Evolutionary conservation across 2,113 vertebrate genomes (phyloP).

Genomic region (Heterocephalus glaber): DNA sequence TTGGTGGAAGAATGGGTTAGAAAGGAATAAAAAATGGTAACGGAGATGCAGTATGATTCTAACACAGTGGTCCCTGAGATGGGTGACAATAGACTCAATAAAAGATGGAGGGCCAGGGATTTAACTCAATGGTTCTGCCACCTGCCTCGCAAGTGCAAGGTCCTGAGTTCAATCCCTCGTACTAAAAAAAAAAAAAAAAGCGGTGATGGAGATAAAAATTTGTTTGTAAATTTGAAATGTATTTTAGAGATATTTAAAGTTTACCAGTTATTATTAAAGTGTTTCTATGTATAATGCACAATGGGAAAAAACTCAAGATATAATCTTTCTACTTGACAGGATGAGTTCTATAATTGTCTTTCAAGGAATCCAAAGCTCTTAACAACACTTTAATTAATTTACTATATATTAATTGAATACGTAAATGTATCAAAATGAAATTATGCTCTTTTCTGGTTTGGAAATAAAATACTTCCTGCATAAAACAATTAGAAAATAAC

Average conservation of each 20-base stretch:
- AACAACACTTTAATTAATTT: background rate
- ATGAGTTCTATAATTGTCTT: background rate
- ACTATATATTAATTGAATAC: background rate
- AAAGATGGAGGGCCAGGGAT: too few species aligned
- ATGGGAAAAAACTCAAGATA: background rate
- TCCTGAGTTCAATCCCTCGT: too few species aligned
- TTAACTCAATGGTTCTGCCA: too few species aligned
- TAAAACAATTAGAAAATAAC: slow-evolving; percentile 13
- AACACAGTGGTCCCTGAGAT: background rate
- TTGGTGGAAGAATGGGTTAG: background rate
- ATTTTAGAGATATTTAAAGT: background rate
- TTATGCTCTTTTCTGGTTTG: background rate
- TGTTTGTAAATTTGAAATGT: background rate
- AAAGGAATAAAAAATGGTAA: background rate
- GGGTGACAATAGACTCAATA: background rate
- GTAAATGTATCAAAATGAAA: slow-evolving; percentile 33
- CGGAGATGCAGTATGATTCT: background rate
- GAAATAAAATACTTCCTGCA: background rate
- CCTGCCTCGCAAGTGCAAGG: too few species aligned
- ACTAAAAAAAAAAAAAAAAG: too few species aligned
- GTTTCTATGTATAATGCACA: background rate
- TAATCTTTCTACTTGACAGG: background rate
- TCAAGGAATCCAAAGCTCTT: background rate
- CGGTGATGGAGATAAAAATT: background rate
- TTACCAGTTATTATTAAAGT: background rate